Evolutionary conservation across 2,797 vertebrate genomes (phyloP), one percentile per base, ranked within the genome.

Genomic region (Tangara arthus): DNA sequence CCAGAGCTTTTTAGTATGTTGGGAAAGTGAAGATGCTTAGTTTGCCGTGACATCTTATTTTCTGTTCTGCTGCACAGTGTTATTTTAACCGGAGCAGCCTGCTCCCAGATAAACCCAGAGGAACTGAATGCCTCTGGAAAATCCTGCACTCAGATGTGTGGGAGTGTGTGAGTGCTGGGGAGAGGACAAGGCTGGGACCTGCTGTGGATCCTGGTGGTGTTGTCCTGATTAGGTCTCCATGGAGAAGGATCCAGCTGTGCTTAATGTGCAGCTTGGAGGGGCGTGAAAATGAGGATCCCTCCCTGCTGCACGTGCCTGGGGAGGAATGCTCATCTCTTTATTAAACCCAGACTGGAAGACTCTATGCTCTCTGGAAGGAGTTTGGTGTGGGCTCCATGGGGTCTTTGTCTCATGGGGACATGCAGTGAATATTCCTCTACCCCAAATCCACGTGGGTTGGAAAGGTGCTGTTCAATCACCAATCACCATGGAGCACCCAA

Each of bases 41-140:
- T 97, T 97, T 95, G 97, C 97, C 90, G 41, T 98, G 97, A 97
- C 97, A 97, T 97, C 97, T 98, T 97, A 98, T 98, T 98, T 98
- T 98, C 97, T 98, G 97, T 98, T 97, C 97, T 98, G 75, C 94
- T 98, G 97, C 97, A 97, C 97, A 97, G 96, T 92, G 97, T 97
- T 97, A 98, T 97, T 98, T 98, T 98, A 97, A 96, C 87, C 57
- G 65, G 96, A 96, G 91, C 71, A 44, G 86, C 87, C 94, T 85
- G 77, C 93, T 97, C 90, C 77, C 95, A 59, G 96, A 97, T 97
- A 97, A 97, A 97, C 96, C 93, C 82, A 32, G 82, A 89, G 96
- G 89, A 94, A 64, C 93, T 92, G 95, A 93, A 96, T 94, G 95
- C 93, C 86, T 96, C 89, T n/a, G 80, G 96, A 94, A 97, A 88